Evolutionary conservation across 1,140 invertebrate species (phyloP).

Genomic region (Lepeophtheirus salmonis): DNA sequence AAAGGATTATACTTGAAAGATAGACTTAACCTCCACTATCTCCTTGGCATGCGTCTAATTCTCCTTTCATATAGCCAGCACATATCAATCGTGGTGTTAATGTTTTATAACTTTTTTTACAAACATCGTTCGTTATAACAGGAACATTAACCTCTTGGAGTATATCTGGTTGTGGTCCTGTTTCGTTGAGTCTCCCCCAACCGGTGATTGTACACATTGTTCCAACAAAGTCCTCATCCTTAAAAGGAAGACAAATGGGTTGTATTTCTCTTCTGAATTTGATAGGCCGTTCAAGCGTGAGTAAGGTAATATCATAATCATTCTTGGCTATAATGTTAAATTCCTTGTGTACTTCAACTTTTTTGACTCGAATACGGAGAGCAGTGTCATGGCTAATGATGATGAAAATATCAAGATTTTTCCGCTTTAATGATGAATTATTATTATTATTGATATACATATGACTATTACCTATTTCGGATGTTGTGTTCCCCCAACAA

Average conservation of each 20-base stretch:
- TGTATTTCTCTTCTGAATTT: neutral
- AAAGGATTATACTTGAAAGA: too few species aligned
- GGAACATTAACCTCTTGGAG: conserved; percentile 62
- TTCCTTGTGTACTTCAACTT: neutral
- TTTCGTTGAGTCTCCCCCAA: conserved; percentile 62
- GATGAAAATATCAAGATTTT: neutral
- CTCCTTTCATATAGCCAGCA: conserved; percentile 30
- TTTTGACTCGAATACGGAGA: neutral
- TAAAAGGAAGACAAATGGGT: conserved; percentile 21
- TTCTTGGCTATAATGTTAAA: neutral
- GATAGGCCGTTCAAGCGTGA: neutral
- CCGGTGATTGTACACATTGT: conserved; percentile 50
- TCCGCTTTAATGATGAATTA: too few species aligned
- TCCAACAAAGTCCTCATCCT: conserved; percentile 45
- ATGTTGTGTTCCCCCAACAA: neutral
- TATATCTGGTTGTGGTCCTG: conserved; percentile 53
- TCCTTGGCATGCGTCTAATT: conserved; percentile 54
- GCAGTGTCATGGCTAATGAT: neutral
- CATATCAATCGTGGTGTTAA: conserved; percentile 47
- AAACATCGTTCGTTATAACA: conserved; percentile 52
- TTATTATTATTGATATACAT: neutral
- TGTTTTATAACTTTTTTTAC: conserved; percentile 36
- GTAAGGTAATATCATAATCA: neutral
- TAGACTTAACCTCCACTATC: conserved; percentile 21
- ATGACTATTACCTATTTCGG: neutral